phyloP scores from a whole-genome alignment of 2,113 vertebrate species.

The Seriola rivoliana region DNA sequence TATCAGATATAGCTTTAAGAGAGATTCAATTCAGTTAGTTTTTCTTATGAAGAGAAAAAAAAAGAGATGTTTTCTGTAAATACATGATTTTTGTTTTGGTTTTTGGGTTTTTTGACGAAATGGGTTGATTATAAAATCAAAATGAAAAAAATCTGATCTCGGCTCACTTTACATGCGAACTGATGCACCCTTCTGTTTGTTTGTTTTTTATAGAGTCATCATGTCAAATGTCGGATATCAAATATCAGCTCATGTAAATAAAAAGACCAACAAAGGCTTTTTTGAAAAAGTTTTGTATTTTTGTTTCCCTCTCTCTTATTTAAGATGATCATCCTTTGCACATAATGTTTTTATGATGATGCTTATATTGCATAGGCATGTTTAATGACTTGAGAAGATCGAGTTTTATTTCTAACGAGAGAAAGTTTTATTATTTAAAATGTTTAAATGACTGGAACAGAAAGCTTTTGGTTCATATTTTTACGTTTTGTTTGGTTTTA shows the following conservation, averaged over 20 bases:
- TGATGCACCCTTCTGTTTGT: slow-evolving; percentile 41
- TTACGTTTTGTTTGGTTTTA: slow-evolving; percentile 69
- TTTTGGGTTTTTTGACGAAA: slow-evolving; percentile 71
- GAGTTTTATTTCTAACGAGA: slow-evolving; percentile 65
- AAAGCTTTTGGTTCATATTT: slow-evolving; percentile 40
- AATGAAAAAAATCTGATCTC: slow-evolving; percentile 62
- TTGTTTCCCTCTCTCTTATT: slow-evolving; percentile 64
- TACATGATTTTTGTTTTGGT: slow-evolving; percentile 54
- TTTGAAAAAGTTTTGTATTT: slow-evolving; percentile 69
- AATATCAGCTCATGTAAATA: slow-evolving; percentile 76
- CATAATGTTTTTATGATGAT: slow-evolving; percentile 56
- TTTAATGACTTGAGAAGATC: slow-evolving; percentile 52
- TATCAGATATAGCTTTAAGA: slow-evolving; percentile 83
- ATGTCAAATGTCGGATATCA: slow-evolving; percentile 18
- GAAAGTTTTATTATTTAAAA: slow-evolving; percentile 62
- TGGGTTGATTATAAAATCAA: slow-evolving; percentile 77
- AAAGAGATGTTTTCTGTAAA: slow-evolving; percentile 62
- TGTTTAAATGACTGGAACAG: slow-evolving; percentile 41
- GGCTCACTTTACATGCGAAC: slow-evolving; percentile 46
- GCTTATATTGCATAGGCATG: slow-evolving; percentile 61
- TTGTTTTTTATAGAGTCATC: slow-evolving; percentile 38
- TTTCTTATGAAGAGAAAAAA: slow-evolving; percentile 64
- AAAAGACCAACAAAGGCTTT: slow-evolving; percentile 43
- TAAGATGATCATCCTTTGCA: slow-evolving; percentile 67
- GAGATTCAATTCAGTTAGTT: slow-evolving; percentile 55